Base-by-base conservation (phyloP, 2,113 vertebrate genomes). In the Hepsetus odoe region DNA sequence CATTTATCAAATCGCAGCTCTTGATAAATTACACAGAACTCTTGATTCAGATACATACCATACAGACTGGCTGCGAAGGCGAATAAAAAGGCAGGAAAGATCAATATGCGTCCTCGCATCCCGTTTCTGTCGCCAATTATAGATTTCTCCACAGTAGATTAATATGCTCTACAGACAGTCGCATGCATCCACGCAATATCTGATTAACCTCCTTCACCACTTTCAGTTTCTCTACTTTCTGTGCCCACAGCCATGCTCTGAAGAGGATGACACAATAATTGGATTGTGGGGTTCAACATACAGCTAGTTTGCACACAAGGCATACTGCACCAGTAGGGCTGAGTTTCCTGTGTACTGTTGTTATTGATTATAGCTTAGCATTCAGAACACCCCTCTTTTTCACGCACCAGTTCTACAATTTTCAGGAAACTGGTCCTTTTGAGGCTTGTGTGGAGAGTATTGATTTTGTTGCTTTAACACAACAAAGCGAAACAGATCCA, bases 61-160 rank as follows among this genome's bases (percentile, higher is more conserved):
- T 69, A 81, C 70, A 62, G 38, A 72, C 64, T 70, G 35, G 16
- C 24, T 72, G 65, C 53, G 35, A 71, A 81, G 32, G 46, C 32
- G 40, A 72, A 40, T 66, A 72, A 33, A 32, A 44, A 30, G 24
- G 11, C 58, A 40, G 13, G 64, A 61, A 65, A 76, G 28, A 81
- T 80, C 80, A 64, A 82, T 81, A 81, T 64, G 56, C 64, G 79
- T 81, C 53, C 44, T 56, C 65, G 69, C 74, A 59, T 74, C 77
- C 71, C 61, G 61, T 66, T 59, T 78, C 61, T 80, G 59, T 44
- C 72, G 59, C 80, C 32, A 53, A 42, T 71, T 81, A 80, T 22
- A 76, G 76, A 80, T 82, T 84, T 72, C 61, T 74, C 30, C 73
- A 70, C 76, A 80, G 75, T 66, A 76, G 82, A 80, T 82, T 75